Evolutionary conservation across 2,113 vertebrate species (phyloP).

Genomic region (Cololabis saira): DNA sequence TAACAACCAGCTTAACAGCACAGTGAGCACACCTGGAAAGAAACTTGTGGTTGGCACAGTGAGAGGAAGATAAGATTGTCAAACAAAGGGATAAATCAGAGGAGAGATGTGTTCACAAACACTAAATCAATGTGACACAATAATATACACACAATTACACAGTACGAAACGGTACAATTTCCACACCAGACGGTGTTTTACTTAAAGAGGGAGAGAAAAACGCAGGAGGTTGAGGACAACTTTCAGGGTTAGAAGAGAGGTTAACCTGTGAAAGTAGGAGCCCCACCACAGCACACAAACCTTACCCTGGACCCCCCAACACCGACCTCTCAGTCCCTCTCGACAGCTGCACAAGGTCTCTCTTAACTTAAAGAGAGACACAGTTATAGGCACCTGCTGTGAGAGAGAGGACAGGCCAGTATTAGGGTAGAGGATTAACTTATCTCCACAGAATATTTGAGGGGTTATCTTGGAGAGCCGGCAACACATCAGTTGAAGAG

Average conservation of each 20-base stretch:
- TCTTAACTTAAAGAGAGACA: constrained; percentile 95
- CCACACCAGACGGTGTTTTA: constrained; percentile 68
- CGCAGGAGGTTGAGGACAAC: constrained; percentile 76
- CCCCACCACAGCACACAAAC: constrained; percentile 90
- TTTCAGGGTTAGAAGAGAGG: constrained; percentile 80
- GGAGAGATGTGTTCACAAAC: constrained; percentile 81
- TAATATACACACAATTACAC: constrained; percentile 74
- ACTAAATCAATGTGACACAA: constrained; percentile 78
- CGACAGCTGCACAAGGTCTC: constrained; percentile 81
- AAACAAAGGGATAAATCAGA: constrained; percentile 79
- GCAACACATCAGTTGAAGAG: neutral
- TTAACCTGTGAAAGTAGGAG: constrained; percentile 84
- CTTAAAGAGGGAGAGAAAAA: constrained; percentile 49
- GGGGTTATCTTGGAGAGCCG: neutral
- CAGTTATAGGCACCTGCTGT: constrained; percentile 95
- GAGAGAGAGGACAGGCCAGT: constrained; percentile 93
- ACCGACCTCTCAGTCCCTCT: constrained; percentile 84
- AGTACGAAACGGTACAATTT: constrained; percentile 67
- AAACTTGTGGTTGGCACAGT: constrained; percentile 93
- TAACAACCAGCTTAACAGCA: constrained; percentile 80
- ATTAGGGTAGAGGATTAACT: constrained; percentile 38
- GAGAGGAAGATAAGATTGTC: constrained; percentile 84
- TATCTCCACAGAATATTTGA: constrained; percentile 19
- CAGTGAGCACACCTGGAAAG: constrained; percentile 93
- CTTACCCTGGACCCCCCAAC: constrained; percentile 95